A percentile compares a stretch with the other conserved stretches of the same genome.
These are phyloP conservation scores for Sicus ferrugineus DNA, from an alignment of 2,888 invertebrate genomes.

Conservation along the genomic window DNA sequence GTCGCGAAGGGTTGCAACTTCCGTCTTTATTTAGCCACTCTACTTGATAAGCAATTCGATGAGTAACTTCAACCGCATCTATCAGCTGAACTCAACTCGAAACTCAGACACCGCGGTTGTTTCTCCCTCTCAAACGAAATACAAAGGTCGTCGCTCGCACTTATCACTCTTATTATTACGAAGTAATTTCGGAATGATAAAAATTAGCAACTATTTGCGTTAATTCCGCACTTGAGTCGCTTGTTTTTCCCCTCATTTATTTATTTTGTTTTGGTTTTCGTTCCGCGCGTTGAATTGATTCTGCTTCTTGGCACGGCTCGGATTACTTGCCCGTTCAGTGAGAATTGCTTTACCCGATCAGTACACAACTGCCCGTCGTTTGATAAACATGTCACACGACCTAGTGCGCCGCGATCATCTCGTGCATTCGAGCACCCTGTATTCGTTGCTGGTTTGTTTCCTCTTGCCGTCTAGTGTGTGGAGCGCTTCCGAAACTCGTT, in stretches of 20 bases:
- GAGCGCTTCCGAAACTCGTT: conserved; percentile 28
- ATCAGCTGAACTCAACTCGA: not conserved
- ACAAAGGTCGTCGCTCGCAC: not conserved
- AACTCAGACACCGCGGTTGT: no score
- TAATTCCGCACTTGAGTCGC: not conserved
- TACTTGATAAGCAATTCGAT: no score
- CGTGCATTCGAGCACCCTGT: not conserved
- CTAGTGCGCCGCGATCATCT: not conserved
- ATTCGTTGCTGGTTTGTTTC: not conserved
- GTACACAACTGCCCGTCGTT: conserved; percentile 47
- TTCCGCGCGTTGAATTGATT: not conserved
- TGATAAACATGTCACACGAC: conserved; percentile 34
- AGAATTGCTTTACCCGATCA: conserved; percentile 40
- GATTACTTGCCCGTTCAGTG: not conserved
- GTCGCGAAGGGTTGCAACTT: no score
- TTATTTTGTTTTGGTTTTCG: not conserved
- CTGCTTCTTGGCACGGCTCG: not conserved
- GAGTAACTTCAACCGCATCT: not conserved
- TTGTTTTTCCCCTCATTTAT: not conserved
- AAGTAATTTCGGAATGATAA: not conserved
- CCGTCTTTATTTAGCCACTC: no score
- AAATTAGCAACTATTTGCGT: not conserved
- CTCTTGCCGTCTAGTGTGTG: not conserved
- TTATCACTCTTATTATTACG: not conserved
- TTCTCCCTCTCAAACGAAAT: not conserved